Base-by-base conservation (phyloP, 1,140 invertebrate genomes). In the Caenorhabditis brenneri region DNA sequence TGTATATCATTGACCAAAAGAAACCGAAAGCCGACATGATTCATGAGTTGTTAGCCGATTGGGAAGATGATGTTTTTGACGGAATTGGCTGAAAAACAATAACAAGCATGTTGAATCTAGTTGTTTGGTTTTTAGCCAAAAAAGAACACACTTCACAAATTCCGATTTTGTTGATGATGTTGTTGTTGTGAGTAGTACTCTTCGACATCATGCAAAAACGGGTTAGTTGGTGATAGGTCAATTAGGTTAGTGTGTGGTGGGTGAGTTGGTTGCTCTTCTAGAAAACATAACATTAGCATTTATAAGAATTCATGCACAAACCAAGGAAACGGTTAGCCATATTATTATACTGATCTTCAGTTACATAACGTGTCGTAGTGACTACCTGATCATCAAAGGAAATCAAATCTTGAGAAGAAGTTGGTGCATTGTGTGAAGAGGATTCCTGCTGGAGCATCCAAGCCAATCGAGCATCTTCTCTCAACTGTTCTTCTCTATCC, bases 201-300 rank as follows among this genome's bases (percentile, higher is more conserved):
- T 74, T 74, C 65, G 46, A 74, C 65, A 46, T 74, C 65, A 42
- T 74, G 33, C 36, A 74, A 74, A 46, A 74, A 74, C 36, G 65
- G 65, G 65, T 74, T 74, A 74, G 65, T 74, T 4, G 65, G 65
- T 74, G 65, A 74, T 36, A 74, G 22, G 22, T 39, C 24, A 29
- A 74, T 74, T 39, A 74, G 12, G 9, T 74, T 29, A 24, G n/a
- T 15, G 2, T n/a, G 65, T 42, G 36, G 5, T 19, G 65, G n/a
- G n/a, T n/a, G n/a, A 42, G 36, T 12, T 3, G 65, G 33, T 42
- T 74, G 65, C 65, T 74, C 65, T 42, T 74, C 65, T 74, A 19
- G 2, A 24, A 42, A 42, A 12, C 2, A 10, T 7, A 24, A 55
- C 2, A 10, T 24, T 24, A 22, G 9, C 0, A 12, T 0, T 2